Base-by-base conservation (phyloP, 1,140 invertebrate genomes). In the Drosophila sproati region DNA sequence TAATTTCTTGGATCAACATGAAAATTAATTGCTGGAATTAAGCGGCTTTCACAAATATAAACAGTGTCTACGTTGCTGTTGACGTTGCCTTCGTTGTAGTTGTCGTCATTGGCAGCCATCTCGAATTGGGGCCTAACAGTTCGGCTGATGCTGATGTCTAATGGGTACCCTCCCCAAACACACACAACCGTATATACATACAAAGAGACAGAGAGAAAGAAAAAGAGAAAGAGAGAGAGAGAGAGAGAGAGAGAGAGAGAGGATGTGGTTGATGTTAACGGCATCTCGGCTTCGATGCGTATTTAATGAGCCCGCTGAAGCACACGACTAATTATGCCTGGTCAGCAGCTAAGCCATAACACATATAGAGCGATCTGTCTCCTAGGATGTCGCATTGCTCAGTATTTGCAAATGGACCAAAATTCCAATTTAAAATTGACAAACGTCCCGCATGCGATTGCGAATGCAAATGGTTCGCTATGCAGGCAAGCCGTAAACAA, bases 11-110 rank as follows among this genome's bases (percentile, higher is more conserved):
- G 87, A 91, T 91, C 80, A 91, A 87, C 77, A 78, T 88, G 82
- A 88, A 91, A 91, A 91, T 91, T 91, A 91, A 91, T 91, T 91
- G 82, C 77, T 83, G 82, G 82, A 88, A 91, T 88, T 81, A 91
- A 83, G 82, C 74, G 72, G 77, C 77, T 74, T 77, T 80, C 41
- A 68, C 82, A 82, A 82, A 85, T 85, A 77, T 71, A 80, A 73
- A 80, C 77, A 83, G 73, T 41, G 39, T 39, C 32, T 20, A 20
- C 20, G 20, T 20, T 20, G 20, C 20, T 20, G 28, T 39, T 39
- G 32, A 5, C 37, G 52, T 41, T 35, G 20, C n/a, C 5, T 6
- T 29, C 6, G 20, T 12, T n/a, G 20, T 50, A 60, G 51, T 39
- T 12, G 54, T 56, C 37, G 6, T 29, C n/a, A 59, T 29, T 56